Conservation (phyloP, 1,140 invertebrate species). For the Bombyx mandarina region DNA sequence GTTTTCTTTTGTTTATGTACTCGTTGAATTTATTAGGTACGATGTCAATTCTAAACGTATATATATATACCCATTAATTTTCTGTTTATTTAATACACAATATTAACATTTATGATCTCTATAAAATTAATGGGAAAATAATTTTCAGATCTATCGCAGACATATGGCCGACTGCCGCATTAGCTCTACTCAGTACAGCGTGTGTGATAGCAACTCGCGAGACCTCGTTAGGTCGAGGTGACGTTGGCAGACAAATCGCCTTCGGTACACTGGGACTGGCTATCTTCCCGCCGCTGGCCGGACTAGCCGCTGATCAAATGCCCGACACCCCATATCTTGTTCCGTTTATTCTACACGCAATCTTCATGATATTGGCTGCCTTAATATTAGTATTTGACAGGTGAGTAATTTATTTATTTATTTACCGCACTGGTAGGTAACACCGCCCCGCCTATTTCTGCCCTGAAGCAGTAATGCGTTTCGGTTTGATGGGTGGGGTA, state of each 20-base stretch:
- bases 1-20: too few species aligned
- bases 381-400: slow-evolving; percentile 75
- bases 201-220: slow-evolving; percentile 86
- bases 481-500: too few species aligned
- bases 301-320: slow-evolving; percentile 62
- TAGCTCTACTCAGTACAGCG: slow-evolving; percentile 81
- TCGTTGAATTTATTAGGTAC: too few species aligned
- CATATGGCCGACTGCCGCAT: slow-evolving; percentile 80
- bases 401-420: slow-evolving; percentile 39
- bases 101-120: too few species aligned
- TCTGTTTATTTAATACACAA: too few species aligned
- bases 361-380: slow-evolving; percentile 75
- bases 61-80: too few species aligned
- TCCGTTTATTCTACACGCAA: slow-evolving; percentile 73
- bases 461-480: too few species aligned
- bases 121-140: too few species aligned
- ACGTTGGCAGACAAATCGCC: slow-evolving; percentile 84
- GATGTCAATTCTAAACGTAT: too few species aligned
- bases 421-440: too few species aligned
- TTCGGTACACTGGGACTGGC: slow-evolving; percentile 82
- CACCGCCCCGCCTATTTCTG: too few species aligned
- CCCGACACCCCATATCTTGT: slow-evolving; percentile 58
- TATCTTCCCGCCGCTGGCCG: slow-evolving; percentile 78
- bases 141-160: slow-evolving; percentile 77
- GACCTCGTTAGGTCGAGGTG: slow-evolving; percentile 82